Evolutionary conservation across 2,797 vertebrate genomes (phyloP), one percentile per base, ranked within the genome.

Genomic region (Menidia menidia): DNA sequence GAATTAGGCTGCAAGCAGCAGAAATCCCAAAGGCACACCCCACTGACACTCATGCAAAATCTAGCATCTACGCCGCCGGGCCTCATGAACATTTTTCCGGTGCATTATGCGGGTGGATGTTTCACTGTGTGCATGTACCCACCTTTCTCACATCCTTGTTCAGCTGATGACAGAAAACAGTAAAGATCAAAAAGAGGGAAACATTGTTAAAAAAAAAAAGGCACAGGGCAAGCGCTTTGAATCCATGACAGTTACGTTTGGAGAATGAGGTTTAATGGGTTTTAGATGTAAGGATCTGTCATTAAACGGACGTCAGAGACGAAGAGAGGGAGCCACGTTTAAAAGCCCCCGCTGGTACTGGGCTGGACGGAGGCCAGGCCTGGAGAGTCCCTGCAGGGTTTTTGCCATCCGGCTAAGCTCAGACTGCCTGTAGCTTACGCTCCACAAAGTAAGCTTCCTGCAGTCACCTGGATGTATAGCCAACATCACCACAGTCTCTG

Each of bases 101-200:
- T 55, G 65, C 64, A 42, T 57, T 64, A 15, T 47, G 72, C 45
- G 45, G 78, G 58, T 56, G 31, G 33, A 10, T 71, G 52, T 71
- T 53, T 54, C 30, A 18, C 7, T 78, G 10, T 25, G 45, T 67
- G 45, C 43, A 30, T 62, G 60, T 71, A 95, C 97, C 91, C 95
- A 98, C 97, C 97, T 98, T 96, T 96, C 68, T 98, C 97, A 92
- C 96, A 97, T 93, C 96, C 95, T 81, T 97, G 96, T 90, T 98
- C 97, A 83, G 96, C 97, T 97, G 93, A 33, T 50, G 35, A 41
- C 0, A 73, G 94, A 87, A 75, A 89, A 95, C 94, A 92, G 87
- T 89, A 88, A 91, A 55, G 71, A 58, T 73, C 43, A 82, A 30
- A 87, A 30, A 87, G 62, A 42, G 44, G 35, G 8, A 71, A 43